Evolutionary conservation across 2,113 vertebrate species (phyloP).

Genomic region (Chroicocephalus ridibundus): DNA sequence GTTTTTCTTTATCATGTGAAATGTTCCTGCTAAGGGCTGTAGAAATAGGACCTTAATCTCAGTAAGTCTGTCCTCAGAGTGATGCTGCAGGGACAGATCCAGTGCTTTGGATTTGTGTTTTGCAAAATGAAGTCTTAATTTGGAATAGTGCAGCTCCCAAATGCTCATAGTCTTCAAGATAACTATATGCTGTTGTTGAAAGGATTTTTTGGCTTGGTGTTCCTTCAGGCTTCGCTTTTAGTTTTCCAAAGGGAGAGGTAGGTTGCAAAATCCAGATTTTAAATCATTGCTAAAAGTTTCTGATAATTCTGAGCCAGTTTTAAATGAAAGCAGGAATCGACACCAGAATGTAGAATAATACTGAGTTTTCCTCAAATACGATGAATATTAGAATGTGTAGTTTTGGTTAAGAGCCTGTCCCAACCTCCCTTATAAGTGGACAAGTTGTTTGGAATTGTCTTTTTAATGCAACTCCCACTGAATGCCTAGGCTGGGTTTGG

Average conservation of each 20-base stretch:
- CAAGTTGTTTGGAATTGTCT: background rate
- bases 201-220: background rate
- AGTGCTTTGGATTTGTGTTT: background rate
- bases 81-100: background rate
- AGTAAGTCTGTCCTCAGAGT: background rate
- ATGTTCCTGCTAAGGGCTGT: background rate
- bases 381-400: background rate
- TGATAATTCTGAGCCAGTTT: background rate
- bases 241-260: background rate
- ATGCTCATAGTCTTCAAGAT: background rate
- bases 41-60: background rate
- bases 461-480: background rate
- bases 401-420: background rate
- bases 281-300: background rate
- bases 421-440: background rate
- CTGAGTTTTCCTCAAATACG: background rate
- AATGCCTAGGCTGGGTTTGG: background rate
- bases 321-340: background rate
- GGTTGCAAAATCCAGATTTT: background rate
- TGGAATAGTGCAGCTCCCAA: background rate
- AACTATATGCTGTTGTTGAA: background rate
- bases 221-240: background rate
- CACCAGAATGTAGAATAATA: background rate
- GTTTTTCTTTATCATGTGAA: background rate
- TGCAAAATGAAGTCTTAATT: background rate